Evolutionary conservation across 2,797 vertebrate species (phyloP).

Genomic region (Acestrorhynchus altus): DNA sequence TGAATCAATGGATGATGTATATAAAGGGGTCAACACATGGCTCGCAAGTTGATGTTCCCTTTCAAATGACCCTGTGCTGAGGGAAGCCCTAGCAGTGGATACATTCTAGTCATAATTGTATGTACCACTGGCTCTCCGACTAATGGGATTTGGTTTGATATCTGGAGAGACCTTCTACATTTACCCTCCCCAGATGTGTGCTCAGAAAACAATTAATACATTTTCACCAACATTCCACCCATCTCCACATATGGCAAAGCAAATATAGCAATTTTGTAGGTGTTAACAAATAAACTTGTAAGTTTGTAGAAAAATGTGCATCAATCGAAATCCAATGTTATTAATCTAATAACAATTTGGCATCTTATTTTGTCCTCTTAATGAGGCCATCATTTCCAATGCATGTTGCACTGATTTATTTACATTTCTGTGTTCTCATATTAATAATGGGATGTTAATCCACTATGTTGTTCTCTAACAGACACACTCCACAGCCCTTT

Average conservation of each 20-base stretch:
- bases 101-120: conserved; percentile 29
- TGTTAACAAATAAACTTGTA: conserved; percentile 39
- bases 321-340: conserved; percentile 41
- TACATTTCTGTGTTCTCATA: conserved; percentile 36
- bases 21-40: conserved; percentile 69
- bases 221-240: background rate
- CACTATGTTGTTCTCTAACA: conserved; percentile 26
- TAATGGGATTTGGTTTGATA: conserved; percentile 49
- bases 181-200: conserved; percentile 38
- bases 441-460: conserved; percentile 51
- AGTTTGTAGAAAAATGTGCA: conserved; percentile 37
- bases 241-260: conserved; percentile 20
- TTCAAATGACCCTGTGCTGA: conserved; percentile 55
- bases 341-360: no score
- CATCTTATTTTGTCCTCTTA: conserved; percentile 43
- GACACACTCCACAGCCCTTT: conserved; percentile 26
- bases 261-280: conserved; percentile 9
- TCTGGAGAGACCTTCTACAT: conserved; percentile 32
- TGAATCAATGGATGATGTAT: conserved; percentile 73
- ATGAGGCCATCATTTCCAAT: conserved; percentile 32
- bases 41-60: conserved; percentile 60
- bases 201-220: conserved; percentile 54
- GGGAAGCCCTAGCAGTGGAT: conserved; percentile 39
- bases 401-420: conserved; percentile 38
- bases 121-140: conserved; percentile 39